Base-by-base conservation (phyloP, 1,140 invertebrate species). In the Apis laboriosa region DNA sequence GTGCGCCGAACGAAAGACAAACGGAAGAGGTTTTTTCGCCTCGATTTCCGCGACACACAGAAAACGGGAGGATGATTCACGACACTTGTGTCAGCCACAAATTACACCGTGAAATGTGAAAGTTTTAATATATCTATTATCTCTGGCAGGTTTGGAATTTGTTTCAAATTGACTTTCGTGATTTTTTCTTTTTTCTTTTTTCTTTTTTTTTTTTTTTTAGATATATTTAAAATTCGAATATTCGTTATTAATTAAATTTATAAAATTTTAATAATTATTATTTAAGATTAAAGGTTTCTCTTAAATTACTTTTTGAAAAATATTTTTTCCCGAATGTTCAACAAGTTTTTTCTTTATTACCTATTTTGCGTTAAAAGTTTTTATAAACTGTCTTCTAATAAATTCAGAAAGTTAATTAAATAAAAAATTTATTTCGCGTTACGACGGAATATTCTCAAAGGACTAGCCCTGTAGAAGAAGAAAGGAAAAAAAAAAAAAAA, bases 1-100 rank as follows among this genome's bases (percentile, higher is more conserved):
- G 77, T 80, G n/a, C 19, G 28, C 5, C 13, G 28, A 8, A 21
- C 73, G 75, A 80, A 24, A 79, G 43, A 79, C 71, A 79, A 71
- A 72, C 67, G 43, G 24, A n/a, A 28, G 12, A 51, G 28, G 34
- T 53, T 79, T 43, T 60, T n/a, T 19, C 17, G 67, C 24, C 53
- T 28, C 49, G 24, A 55, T 56, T 79, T 61, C 67, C 13, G n/a
- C 15, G 53, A 19, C 76, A 55, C 64, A 64, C 43, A 9, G 24
- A 70, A 70, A 51, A 70, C 21, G 12, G 2, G 12, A 19, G 2
- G 64, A 67, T 51, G 67, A 70, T 70, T 70, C 67, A 51, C 67
- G 21, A 70, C 49, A 34, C 21, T 2, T 15, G 43, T 53, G 67
- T 70, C 67, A 17, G 24, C 49, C 67, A 17, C 13, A n/a, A 51